Evolutionary conservation across 1,140 invertebrate genomes (phyloP), one percentile per base, ranked within the genome.

Genomic region (Drosophila kanapiae): DNA sequence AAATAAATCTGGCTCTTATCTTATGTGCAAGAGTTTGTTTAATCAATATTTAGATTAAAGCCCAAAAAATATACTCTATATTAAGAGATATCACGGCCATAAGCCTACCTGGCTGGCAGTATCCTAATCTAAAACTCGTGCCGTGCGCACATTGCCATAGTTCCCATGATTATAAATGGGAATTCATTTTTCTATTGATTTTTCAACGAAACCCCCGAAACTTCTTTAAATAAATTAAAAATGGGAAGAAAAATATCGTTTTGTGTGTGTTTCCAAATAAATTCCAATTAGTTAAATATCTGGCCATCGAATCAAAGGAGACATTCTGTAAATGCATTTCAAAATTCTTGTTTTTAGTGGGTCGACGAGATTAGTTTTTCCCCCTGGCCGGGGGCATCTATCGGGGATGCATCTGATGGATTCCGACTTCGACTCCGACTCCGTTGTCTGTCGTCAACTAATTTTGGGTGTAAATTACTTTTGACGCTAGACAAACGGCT

Each of bases 261-360:
- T 68, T 33, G 23, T 58, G 49, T 40, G 23, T 23, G 23, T 78
- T 60, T 27, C 33, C 57, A 33, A 67, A 85, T 82, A 80, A 82
- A 87, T 86, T 86, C 80, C 62, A 87, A 86, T 86, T 86, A 87
- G 79, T 79, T 81, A 75, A 81, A 65, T 62, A 67, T 81, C 8
- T 65, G 38, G 68, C 43, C 67, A 72, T 67, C 23, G 23, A 23
- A 53, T 62, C 47, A 9, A 11, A 35, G 47, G 23, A 23, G 23
- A 23, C 23, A 23, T 23, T 23, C 23, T 23, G 23, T 23, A 23
- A 61, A 33, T 37, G 51, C 78, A 75, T 82, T 78, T 54, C 29
- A 77, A 77, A 31, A 60, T 60, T 71, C 68, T 71, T 59, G 53
- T 72, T 60, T 72, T 72, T 37, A 49, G 65, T 59, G 67, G 69